Evolutionary conservation across 1,140 invertebrate genomes (phyloP), one percentile per base, ranked within the genome.

Genomic region (Vanessa tameamea): DNA sequence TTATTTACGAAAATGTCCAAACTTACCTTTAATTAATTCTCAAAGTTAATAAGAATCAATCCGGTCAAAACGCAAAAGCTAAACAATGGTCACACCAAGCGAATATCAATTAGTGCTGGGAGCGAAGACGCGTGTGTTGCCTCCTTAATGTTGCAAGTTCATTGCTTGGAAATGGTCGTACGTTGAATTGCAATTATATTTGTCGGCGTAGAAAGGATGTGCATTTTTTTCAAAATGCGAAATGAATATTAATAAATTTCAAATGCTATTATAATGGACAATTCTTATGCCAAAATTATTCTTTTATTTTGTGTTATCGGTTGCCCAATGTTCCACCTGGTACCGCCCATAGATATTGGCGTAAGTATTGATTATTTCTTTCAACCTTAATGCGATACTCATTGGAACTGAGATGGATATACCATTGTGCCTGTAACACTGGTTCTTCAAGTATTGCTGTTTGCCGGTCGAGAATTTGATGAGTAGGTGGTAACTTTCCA

Each of bases 71-170:
- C 51, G n/a, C 71, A 66, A 66, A 73, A 64, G 65, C 47, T 73
- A 47, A 69, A 73, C 72, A 73, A 73, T 66, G 55, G 43, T 13
- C 20, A 61, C 66, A n/a, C n/a, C 13, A 0, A 20, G 48, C 65
- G 72, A 73, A 73, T 73, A 73, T 67, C 61, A 73, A 73, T 69
- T 47, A 69, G 57, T 47, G 57, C 48, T 73, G 72, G 72, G 64
- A 64, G 69, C 48, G 23, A 31, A 14, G 57, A 63, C 13, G 55
- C 72, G 72, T 73, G 72, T 14, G 5, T 47, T 15, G 72, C 47
- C 57, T 73, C 31, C 11, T 47, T 73, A 73, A 73, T 73, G 72
- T 47, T n/a, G 9, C 20, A 47, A 50, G 72, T 73, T 73, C 72
- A 73, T 64, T 37, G 72, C 64, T 67, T 73, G 37, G 23, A 20